These are phyloP conservation scores for Rhamnusium bicolor DNA, from an alignment of 2,888 invertebrate species.

Conservation along the genomic window DNA sequence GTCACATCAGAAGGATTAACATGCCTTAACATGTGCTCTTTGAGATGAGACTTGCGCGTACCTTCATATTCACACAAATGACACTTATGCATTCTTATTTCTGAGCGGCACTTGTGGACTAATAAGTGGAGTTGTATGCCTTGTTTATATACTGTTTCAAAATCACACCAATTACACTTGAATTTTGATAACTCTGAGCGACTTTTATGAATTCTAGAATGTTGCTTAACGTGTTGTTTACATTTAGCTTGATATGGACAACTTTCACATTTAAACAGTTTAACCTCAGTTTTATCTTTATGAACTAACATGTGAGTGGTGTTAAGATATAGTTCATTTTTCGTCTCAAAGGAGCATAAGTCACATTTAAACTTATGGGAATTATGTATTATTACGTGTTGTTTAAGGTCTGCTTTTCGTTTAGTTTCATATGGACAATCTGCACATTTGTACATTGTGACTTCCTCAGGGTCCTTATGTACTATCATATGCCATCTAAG, in stretches of 20 bases:
- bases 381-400: neutral
- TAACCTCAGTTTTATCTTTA: neutral
- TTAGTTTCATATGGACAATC: neutral
- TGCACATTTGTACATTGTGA: conserved; percentile 2
- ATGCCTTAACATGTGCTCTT: neutral
- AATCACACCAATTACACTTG: conserved; percentile 16
- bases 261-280: neutral
- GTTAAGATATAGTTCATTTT: neutral
- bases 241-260: neutral
- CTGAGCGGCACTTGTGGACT: neutral
- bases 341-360: neutral
- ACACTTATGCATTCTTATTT: neutral
- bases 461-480: conserved; percentile 1
- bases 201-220: neutral
- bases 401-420: conserved; percentile 11
- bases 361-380: neutral
- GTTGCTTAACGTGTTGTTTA: neutral
- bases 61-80: neutral
- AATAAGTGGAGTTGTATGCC: neutral
- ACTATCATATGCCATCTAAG: conserved; percentile 6
- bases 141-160: neutral
- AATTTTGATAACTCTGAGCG: neutral
- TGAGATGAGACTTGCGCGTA: neutral
- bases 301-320: neutral
- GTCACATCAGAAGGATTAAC: neutral